Evolutionary conservation across 2,113 vertebrate species (phyloP).

Genomic region (Australoheros scitulus): DNA sequence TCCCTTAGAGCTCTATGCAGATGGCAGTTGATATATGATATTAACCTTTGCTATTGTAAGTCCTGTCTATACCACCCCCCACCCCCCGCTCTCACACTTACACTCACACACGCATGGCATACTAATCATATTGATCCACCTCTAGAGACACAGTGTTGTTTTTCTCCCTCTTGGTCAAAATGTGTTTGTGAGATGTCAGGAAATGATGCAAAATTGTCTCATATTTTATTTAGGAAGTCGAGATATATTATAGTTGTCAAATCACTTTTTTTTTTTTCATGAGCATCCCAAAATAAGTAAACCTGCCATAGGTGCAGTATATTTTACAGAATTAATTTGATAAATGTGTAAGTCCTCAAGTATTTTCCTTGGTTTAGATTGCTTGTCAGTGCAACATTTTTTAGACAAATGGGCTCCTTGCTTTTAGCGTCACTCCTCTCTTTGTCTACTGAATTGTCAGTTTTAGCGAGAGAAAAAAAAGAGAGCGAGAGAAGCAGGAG

Average conservation of each 20-base stretch:
- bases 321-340: constrained; percentile 66
- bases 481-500: constrained; percentile 24
- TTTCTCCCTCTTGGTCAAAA: constrained; percentile 45
- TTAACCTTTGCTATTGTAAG: constrained; percentile 82
- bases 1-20: constrained; percentile 67
- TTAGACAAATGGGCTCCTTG: constrained; percentile 59
- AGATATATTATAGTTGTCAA: constrained; percentile 31
- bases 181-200: constrained; percentile 28
- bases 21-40: constrained; percentile 81
- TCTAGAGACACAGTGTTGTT: constrained; percentile 44
- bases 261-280: constrained; percentile 2
- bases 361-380: constrained; percentile 53
- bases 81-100: constrained; percentile 23
- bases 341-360: constrained; percentile 56
- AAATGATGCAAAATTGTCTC: constrained; percentile 41
- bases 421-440: constrained; percentile 61
- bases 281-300: constrained; percentile 26
- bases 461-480: constrained; percentile 30
- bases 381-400: constrained; percentile 65
- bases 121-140: constrained; percentile 78
- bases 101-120: constrained; percentile 54
- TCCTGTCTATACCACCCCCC: constrained; percentile 58
- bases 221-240: constrained; percentile 22
- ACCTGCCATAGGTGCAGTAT: constrained; percentile 44
- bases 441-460: constrained; percentile 62